Evolutionary conservation across 2,797 vertebrate species (phyloP), one percentile per base, ranked within the genome.

Genomic region (Mycteria americana): DNA sequence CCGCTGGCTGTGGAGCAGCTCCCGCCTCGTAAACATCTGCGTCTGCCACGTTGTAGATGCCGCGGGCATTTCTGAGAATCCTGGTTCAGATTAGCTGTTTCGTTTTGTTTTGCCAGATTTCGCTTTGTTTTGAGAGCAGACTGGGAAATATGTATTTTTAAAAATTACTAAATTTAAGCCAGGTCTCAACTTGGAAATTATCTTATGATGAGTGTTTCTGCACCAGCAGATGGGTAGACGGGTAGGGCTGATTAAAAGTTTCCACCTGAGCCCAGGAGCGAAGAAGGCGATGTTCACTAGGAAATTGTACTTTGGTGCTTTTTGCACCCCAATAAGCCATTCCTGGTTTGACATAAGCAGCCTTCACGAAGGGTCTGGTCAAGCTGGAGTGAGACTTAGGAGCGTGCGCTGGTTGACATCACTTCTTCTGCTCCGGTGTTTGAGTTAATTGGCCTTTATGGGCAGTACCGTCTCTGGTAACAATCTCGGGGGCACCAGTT

Each of bases 21-120:
- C 28, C 35, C 13, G 0, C 45, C 10, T 6, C 7, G 18, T 9
- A 12, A 15, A 27, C 23, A 4, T 0, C 0, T 2, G 4, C 5
- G 18, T 35, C 28, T 54, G 67, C 54, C 4, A 0, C 1, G 41
- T 2, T 7, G 53, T 4, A 10, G 59, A 2, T 46, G 48, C 59
- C 0, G 0, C 0, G 0, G 23, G 51, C 31, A 5, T 2, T 46
- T 60, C 51, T 35, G 22, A 59, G 67, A 24, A 14, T 23, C 28
- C 14, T 69, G 30, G 13, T 37, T 60, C n/a, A 24, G 35, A 45
- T 24, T 23, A 63, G 31, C 48, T 1, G 7, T 4, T 74, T 8
- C 64, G 43, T 10, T 23, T 73, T 37, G 22, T 56, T 81, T 27
- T 81, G n/a, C 59, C 25, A 23, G 8, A 16, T 73, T 87, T 59